phyloP scores from a whole-genome alignment of 2,113 vertebrate genomes.

The Apus apus region DNA sequence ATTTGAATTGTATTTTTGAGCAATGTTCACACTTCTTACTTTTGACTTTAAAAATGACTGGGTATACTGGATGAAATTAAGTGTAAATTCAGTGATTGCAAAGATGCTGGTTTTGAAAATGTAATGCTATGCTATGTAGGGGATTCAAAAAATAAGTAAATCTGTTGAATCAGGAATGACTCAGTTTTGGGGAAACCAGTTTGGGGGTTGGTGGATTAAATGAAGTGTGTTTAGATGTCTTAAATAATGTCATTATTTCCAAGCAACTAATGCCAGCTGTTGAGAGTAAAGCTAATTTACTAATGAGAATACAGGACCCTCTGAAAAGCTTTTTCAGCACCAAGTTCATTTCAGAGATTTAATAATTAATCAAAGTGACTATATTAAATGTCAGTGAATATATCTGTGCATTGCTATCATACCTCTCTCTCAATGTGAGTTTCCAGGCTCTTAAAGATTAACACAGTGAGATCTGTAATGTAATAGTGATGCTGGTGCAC shows the following conservation, averaged over 20 bases:
- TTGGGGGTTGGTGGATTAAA: background rate
- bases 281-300: slow-evolving; percentile 54
- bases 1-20: background rate
- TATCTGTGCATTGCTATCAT: background rate
- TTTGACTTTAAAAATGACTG: background rate
- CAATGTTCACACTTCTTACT: background rate
- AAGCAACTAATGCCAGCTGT: slow-evolving; percentile 20
- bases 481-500: background rate
- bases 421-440: slow-evolving; percentile 2
- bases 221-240: background rate
- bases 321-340: slow-evolving; percentile 53
- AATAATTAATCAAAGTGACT: slow-evolving; percentile 67
- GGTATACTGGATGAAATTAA: background rate
- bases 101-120: slow-evolving; percentile 3
- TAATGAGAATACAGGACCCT: slow-evolving; percentile 33
- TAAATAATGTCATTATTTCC: slow-evolving; percentile 33
- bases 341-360: slow-evolving; percentile 33
- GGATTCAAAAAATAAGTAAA: background rate
- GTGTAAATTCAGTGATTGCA: background rate
- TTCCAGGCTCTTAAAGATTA: slow-evolving; percentile 27
- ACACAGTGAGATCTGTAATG: background rate
- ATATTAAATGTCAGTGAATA: slow-evolving; percentile 46
- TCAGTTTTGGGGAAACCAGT: background rate
- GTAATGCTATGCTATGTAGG: background rate
- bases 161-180: background rate